Base-by-base conservation (phyloP, 2,113 vertebrate species). In the Antechinus flavipes region DNA sequence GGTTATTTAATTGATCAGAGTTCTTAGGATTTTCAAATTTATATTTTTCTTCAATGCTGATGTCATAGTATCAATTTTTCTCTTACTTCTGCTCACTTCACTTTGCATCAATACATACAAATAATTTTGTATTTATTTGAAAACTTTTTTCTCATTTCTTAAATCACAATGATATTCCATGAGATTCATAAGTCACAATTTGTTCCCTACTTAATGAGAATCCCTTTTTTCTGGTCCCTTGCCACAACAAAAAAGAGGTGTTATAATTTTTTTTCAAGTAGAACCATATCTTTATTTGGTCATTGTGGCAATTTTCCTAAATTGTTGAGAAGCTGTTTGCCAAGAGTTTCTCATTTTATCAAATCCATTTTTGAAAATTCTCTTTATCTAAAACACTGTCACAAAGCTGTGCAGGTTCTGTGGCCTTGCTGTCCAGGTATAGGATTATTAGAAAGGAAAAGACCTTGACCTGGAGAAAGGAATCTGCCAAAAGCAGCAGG, bases 301-400 rank as follows among this genome's bases (percentile, higher is more conserved):
- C 47, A 47, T 47, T 47, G 47, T 47, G 47, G 47, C 47, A 47
- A 47, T 50, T 9, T 50, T 19, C 52, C 26, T 91, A 76, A 91
- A 25, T 91, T 92, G n/a, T 56, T 27, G 24, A 93, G 54, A 91
- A 89, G n/a, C 50, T 95, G 52, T 94, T 61, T 92, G 1, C 84
- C 94, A 5, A 91, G 12, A 94, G 94, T 95, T 93, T 25, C 76
- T 49, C 26, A 23, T 90, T 96, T 95, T 90, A 27, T 89, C 56
- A 93, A 91, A 90, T 91, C 42, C 90, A 90, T 24, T 89, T 96
- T 7, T 95, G 54, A 96, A 94, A 55, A 92, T 84, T 92, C 50
- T 94, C 30, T 84, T 76, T 7, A 52, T 76, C 94, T 94, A 93
- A 90, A 96, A 22, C 54, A 94, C 93, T 95, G 93, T 91, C 58